These are phyloP conservation scores for Sander vitreus DNA, from an alignment of 2,113 vertebrate genomes.

Conservation along the genomic window DNA sequence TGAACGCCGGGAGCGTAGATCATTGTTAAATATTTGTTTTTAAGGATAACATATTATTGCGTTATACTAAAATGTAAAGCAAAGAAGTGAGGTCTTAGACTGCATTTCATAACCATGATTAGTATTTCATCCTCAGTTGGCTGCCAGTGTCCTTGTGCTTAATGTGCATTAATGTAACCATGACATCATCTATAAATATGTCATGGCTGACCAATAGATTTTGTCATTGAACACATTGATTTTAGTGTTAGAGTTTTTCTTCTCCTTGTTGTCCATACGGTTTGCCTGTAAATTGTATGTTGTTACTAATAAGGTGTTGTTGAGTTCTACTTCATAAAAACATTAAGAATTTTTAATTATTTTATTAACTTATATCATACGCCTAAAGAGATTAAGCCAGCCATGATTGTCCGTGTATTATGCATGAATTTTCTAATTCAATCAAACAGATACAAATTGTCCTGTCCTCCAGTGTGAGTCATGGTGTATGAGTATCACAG, in stretches of 20 bases:
- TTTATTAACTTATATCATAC: background rate
- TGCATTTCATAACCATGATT: background rate
- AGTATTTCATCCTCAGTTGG: background rate
- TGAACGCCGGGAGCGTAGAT: too few relatives aligned
- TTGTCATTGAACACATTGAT: background rate
- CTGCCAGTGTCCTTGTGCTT: background rate
- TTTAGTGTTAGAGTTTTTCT: background rate
- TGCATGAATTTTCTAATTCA: slow-evolving; percentile 45
- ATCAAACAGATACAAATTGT: slow-evolving; percentile 54
- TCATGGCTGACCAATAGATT: background rate
- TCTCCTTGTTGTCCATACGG: background rate
- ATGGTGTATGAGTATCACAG: slow-evolving; percentile 34
- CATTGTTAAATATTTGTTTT: background rate
- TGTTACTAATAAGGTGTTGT: background rate
- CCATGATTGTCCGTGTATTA: slow-evolving; percentile 32
- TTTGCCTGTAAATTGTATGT: background rate
- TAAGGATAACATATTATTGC: background rate
- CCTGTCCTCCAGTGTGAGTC: slow-evolving; percentile 47
- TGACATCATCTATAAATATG: slow-evolving; percentile 2
- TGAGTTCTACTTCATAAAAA: background rate
- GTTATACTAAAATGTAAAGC: background rate
- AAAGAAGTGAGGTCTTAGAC: background rate
- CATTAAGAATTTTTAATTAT: background rate
- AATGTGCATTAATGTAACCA: background rate
- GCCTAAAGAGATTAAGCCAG: slow-evolving; percentile 3